phyloP scores from a whole-genome alignment of 1,140 invertebrate genomes.

The Apis florea region DNA sequence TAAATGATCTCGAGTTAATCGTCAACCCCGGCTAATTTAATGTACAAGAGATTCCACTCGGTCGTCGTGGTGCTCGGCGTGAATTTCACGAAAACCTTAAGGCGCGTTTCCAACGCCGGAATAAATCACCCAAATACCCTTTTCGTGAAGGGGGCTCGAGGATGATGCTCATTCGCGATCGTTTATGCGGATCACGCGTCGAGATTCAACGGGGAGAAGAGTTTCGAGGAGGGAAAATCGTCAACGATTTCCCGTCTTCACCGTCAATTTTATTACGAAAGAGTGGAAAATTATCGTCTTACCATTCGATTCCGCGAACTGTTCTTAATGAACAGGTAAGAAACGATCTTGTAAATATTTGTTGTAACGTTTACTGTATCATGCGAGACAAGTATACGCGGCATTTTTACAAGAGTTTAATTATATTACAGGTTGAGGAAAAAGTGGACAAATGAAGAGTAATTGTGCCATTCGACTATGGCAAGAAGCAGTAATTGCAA shows the following conservation, averaged over 20 bases:
- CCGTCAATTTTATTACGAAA: not conserved
- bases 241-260: constrained; percentile 15
- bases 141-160: not conserved
- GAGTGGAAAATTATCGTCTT: not conserved
- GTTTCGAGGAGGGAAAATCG: not conserved
- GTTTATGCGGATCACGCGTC: constrained; percentile 60
- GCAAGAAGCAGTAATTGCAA: too few relatives aligned
- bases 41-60: constrained; percentile 31
- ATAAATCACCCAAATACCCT: not conserved
- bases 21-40: constrained; percentile 58
- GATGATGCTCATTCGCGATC: constrained; percentile 40
- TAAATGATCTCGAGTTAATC: constrained; percentile 69
- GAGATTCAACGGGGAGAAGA: constrained; percentile 49
- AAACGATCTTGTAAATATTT: not conserved
- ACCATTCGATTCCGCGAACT: not conserved
- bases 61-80: not conserved
- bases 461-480: too few relatives aligned
- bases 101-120: not conserved
- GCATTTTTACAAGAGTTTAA: too few relatives aligned
- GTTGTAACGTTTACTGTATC: too few relatives aligned
- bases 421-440: too few relatives aligned
- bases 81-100: constrained; percentile 31
- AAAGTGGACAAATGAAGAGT: too few relatives aligned
- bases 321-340: not conserved
- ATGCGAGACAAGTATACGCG: too few relatives aligned